Evolutionary conservation across 2,113 vertebrate species (phyloP).

Genomic region (Petrocephalus microphthalmus): DNA sequence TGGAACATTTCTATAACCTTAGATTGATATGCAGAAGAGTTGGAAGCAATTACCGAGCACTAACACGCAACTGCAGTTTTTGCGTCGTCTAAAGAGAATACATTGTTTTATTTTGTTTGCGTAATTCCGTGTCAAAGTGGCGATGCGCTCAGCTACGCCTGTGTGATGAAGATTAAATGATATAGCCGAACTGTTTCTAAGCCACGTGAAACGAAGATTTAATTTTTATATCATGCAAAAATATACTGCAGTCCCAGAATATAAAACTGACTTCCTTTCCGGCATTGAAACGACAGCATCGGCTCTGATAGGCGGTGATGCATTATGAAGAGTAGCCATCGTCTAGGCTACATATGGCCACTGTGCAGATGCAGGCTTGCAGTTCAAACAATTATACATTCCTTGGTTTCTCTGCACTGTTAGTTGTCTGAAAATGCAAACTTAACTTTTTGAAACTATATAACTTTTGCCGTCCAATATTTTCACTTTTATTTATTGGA

Average conservation of each 20-base stretch:
- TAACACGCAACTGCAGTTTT: constrained; percentile 47
- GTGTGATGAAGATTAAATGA: neutral
- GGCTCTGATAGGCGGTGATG: neutral
- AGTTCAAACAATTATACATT: constrained; percentile 50
- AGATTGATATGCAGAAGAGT: constrained; percentile 54
- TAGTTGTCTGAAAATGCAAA: constrained; percentile 54
- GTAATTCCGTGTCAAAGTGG: constrained; percentile 2
- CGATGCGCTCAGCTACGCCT: constrained; percentile 40
- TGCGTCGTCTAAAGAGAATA: constrained; percentile 46
- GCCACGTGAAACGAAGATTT: constrained; percentile 1
- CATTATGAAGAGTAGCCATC: neutral
- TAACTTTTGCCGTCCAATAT: constrained; percentile 61
- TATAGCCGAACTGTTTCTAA: neutral
- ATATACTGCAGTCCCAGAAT: neutral
- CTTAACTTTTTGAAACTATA: constrained; percentile 58
- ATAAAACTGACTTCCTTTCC: neutral
- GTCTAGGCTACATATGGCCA: constrained; percentile 42
- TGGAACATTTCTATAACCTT: constrained; percentile 63
- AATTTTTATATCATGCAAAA: neutral
- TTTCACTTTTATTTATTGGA: constrained; percentile 65
- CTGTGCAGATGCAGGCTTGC: constrained; percentile 56
- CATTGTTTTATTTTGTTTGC: constrained; percentile 20
- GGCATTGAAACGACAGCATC: neutral
- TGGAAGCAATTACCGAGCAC: constrained; percentile 49
- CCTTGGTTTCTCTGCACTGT: constrained; percentile 65